Conservation (phyloP, 2,113 vertebrate species). For the Numida meleagris region DNA sequence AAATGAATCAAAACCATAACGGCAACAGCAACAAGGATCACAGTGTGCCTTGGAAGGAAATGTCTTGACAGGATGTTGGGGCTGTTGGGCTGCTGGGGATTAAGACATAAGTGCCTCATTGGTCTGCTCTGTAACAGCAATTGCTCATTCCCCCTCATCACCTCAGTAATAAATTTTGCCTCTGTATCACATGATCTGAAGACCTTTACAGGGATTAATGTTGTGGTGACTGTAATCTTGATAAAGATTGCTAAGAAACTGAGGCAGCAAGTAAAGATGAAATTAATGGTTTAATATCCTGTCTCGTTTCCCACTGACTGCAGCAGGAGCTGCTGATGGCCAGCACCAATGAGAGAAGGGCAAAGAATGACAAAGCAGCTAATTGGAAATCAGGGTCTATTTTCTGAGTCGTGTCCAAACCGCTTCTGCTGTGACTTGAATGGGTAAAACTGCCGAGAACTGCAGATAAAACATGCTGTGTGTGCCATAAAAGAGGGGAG, state of each 20-base stretch:
- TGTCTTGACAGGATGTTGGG: not conserved
- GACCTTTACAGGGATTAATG: not conserved
- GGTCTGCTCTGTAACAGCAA: not conserved
- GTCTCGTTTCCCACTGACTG: conserved; percentile 3
- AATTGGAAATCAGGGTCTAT: conserved; percentile 32
- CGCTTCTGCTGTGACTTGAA: not conserved
- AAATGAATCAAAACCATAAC: not conserved
- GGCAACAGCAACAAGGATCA: too few relatives aligned
- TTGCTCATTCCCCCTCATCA: not conserved
- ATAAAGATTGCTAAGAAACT: conserved; percentile 33
- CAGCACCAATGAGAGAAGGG: not conserved
- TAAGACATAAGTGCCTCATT: not conserved
- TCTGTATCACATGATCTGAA: not conserved
- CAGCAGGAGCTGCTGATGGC: not conserved
- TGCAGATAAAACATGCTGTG: not conserved
- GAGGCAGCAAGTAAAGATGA: not conserved
- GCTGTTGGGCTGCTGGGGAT: not conserved
- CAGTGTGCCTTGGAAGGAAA: not conserved
- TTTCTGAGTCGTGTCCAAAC: conserved; percentile 8
- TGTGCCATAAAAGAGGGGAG: not conserved
- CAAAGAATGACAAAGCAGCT: conserved; percentile 43
- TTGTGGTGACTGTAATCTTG: not conserved
- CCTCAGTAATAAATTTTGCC: not conserved
- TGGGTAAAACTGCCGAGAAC: not conserved
- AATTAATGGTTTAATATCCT: conserved; percentile 59